These are phyloP conservation scores for Hycleus phaleratus DNA, from an alignment of 1,140 invertebrate genomes.

Conservation along the genomic window DNA sequence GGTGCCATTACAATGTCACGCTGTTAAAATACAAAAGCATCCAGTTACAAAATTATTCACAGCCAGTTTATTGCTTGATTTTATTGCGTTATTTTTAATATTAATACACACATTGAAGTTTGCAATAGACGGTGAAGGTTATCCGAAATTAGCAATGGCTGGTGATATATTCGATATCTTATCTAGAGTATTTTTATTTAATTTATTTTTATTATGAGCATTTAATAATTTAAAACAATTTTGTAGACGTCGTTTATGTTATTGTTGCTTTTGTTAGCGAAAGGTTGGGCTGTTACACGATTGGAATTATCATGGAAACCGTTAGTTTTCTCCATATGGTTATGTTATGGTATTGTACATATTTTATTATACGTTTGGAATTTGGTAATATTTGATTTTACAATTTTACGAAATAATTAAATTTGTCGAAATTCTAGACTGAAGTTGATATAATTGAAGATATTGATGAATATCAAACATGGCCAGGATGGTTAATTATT, in stretches of 20 bases:
- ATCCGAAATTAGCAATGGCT: conserved; percentile 67
- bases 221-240: conserved; percentile 5
- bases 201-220: not conserved
- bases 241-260: conserved; percentile 89
- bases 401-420: not conserved
- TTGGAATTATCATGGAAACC: conserved; percentile 79
- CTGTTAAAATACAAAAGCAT: conserved; percentile 75
- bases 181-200: conserved; percentile 53
- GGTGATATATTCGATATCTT: conserved; percentile 89
- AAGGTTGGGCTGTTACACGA: conserved; percentile 93
- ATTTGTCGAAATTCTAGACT: conserved; percentile 53
- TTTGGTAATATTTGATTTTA: conserved; percentile 57
- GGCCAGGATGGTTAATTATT: conserved; percentile 90
- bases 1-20: conserved; percentile 83
- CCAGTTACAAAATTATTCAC: conserved; percentile 88
- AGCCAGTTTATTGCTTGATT: conserved; percentile 75
- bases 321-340: conserved; percentile 84
- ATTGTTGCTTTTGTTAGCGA: conserved; percentile 84
- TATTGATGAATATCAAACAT: conserved; percentile 94
- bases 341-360: conserved; percentile 84
- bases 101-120: conserved; percentile 85
- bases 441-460: conserved; percentile 94
- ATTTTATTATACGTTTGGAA: conserved; percentile 93
- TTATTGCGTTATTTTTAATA: conserved; percentile 76
- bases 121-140: conserved; percentile 80